Base-by-base conservation (phyloP, 2,113 vertebrate species). In the Thunnus maccoyii region DNA sequence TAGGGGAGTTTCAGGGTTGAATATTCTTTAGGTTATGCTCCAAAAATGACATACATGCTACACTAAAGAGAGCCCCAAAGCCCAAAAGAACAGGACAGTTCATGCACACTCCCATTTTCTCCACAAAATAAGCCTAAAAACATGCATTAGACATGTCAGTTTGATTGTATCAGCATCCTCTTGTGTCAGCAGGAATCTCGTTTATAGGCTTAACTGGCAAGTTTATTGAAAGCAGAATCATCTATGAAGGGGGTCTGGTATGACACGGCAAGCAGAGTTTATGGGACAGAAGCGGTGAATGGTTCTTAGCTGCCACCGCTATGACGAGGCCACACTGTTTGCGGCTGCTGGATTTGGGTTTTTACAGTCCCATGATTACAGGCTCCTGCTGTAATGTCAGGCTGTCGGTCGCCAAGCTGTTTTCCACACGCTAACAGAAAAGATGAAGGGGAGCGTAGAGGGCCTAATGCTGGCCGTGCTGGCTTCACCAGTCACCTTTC, bases 311-410 rank as follows among this genome's bases (percentile, higher is more conserved):
- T 81, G 91, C 89, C 88, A 94, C 91, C 93, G 22, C 90, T 86
- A 85, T 91, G 92, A 94, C 91, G 91, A 91, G 88, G 88, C 94
- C 92, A 90, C 90, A 93, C 92, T 92, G 92, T 92, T 94, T 95
- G 94, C 67, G 93, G 93, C 89, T 89, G 89, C 90, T 88, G 94
- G 91, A 94, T 95, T 93, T 90, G 92, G 92, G 91, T 91, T 94
- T 94, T 95, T 94, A 94, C 92, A 93, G 93, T 86, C 89, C 81
- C 82, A 82, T 94, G 93, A 95, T 96, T 95, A 95, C 93, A 95
- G 93, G 83, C 93, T 93, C 85, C 84, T 30, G 71, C 88, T 88
- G 86, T 94, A 94, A 96, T 95, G 92, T 91, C 93, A 94, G 93
- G 90, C 92, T 93, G 91, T 83, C 87, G 85, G 87, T 82, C 87